phyloP scores from a whole-genome alignment of 1,140 invertebrate species.

The Listronotus oregonensis region DNA sequence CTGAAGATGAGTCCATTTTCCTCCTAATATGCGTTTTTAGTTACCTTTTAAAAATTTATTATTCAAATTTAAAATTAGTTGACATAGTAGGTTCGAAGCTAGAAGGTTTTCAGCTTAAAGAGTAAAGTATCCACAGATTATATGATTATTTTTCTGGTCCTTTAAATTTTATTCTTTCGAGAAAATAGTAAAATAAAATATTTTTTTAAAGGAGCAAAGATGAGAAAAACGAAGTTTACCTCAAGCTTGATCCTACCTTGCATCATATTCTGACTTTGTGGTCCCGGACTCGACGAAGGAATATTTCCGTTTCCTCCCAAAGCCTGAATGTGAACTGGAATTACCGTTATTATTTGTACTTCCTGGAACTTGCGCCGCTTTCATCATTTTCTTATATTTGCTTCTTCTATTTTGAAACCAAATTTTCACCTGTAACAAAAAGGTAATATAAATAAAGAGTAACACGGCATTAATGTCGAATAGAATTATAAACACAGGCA shows the following conservation, averaged over 20 bases:
- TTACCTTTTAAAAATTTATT: too few species aligned
- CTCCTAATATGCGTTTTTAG: too few species aligned
- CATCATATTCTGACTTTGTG: slow-evolving; percentile 56
- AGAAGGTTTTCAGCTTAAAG: too few species aligned
- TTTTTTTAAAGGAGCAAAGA: neutral
- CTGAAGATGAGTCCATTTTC: too few species aligned
- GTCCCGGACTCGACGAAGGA: slow-evolving; percentile 55
- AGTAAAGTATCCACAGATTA: too few species aligned
- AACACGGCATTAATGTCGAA: too few species aligned
- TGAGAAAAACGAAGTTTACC: slow-evolving; percentile 35
- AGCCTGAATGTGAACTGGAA: slow-evolving; percentile 49
- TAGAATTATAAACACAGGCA: too few species aligned
- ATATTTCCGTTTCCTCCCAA: slow-evolving; percentile 50
- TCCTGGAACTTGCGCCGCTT: slow-evolving; percentile 68
- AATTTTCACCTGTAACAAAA: slow-evolving; percentile 83
- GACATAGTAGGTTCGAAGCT: too few species aligned
- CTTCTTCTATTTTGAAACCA: slow-evolving; percentile 92
- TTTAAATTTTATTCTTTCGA: too few species aligned
- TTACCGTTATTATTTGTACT: slow-evolving; percentile 56
- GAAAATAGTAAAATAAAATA: too few species aligned
- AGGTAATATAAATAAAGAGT: neutral
- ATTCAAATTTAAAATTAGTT: too few species aligned
- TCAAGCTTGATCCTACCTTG: slow-evolving; percentile 52
- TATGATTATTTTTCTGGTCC: too few species aligned
- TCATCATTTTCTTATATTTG: slow-evolving; percentile 92